A percentile compares a stretch with the other conserved stretches of the same genome.
These are phyloP conservation scores for Yponomeuta evonymella DNA, from an alignment of 2,888 invertebrate species.

Conservation along the genomic window DNA sequence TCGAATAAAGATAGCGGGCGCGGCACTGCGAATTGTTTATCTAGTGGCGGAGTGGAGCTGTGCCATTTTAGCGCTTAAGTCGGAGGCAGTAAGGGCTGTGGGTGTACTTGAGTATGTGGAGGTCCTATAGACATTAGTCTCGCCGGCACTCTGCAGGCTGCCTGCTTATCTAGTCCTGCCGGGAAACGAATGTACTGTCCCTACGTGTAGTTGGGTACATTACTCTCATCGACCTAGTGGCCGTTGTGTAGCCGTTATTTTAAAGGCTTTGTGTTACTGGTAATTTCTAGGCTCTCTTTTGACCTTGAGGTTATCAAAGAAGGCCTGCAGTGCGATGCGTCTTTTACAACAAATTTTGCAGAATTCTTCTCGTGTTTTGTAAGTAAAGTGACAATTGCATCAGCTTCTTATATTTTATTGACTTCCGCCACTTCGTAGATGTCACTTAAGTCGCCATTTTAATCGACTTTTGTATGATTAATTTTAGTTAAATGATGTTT, in stretches of 20 bases:
- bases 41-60: not conserved
- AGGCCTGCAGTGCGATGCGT: too few species aligned
- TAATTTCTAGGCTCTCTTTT: too few species aligned
- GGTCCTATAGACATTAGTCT: not conserved
- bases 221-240: not conserved
- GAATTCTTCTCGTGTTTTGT: too few species aligned
- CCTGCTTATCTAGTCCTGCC: not conserved
- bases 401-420: too few species aligned
- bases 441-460: too few species aligned
- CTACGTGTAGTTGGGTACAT: not conserved
- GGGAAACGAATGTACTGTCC: not conserved
- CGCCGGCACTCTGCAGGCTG: not conserved
- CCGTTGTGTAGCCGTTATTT: not conserved
- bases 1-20: not conserved
- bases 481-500: too few species aligned
- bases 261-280: too few species aligned
- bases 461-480: too few species aligned
- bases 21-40: not conserved
- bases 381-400: too few species aligned
- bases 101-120: not conserved
- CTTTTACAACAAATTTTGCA: too few species aligned
- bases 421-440: too few species aligned
- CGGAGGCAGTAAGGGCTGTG: not conserved
- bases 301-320: too few species aligned
- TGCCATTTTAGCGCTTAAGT: not conserved